Evolutionary conservation across 1,140 invertebrate genomes (phyloP), one percentile per base, ranked within the genome.

Genomic region (Capitella teleta): DNA sequence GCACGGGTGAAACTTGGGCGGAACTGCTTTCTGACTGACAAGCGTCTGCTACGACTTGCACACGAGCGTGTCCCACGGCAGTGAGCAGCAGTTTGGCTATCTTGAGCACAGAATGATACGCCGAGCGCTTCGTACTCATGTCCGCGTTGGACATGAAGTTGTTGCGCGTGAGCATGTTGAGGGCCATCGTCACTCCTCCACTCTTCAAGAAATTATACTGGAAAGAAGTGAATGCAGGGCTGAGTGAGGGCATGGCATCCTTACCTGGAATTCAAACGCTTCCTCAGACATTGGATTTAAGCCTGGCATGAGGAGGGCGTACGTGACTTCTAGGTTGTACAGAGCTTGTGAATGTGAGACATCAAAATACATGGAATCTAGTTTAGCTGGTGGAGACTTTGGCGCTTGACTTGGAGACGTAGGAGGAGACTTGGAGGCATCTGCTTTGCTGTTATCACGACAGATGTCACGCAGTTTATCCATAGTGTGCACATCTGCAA

Each of bases 271-370:
- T 63, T 85, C 83, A 61, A 84, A 82, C 26, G 87, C 82, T 57
- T 84, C 82, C 32, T 93, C 87, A 0, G 84, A 79, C 54, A 83
- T 75, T 2, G 85, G 82, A 59, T 90, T 87, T 24, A 82, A 68
- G 8, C 90, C 87, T 14, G 92, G 92, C 82, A 97, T 91, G 30
- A 97, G 73, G 61, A 95, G 76, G 41, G 87, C 83, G 67, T 96
- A 93, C 41, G 91, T 72, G 58, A 80, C 79, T 63, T 81, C 79
- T 50, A 83, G 69, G 68, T 79, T 79, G 64, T 87, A 87, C 18
- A 87, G 74, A 60, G 87, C 84, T 72, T 85, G 79, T 40, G 85
- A 84, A 23, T 86, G 79, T 46, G 83, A 80, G 16, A 79, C 72
- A 59, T 77, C 79, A 66, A 87, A 82, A 38, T 1, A 38, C 5